Evolutionary conservation across 35 echinoderm and acorn worm genomes (phyloP), one percentile per base, ranked within the genome.

Genomic region (Chiridota heheva): DNA sequence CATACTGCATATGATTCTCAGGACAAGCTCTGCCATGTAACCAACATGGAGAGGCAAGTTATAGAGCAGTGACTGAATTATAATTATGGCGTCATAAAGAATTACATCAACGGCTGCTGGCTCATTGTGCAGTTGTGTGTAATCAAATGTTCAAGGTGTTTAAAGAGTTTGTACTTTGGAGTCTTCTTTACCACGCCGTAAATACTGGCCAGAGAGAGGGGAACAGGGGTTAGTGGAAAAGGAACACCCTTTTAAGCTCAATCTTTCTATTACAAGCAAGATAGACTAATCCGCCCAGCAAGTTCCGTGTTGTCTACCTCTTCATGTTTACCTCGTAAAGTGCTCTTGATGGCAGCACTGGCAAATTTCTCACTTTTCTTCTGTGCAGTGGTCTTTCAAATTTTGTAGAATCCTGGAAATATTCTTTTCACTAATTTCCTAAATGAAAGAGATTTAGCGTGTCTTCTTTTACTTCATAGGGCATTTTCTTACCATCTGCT

Each of bases 211-310:
- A 69, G 65, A 69, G 65, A 69, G 65, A 69, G 65, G 4, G 65
- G 65, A 30, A 69, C 65, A 69, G 65, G 65, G 7, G 65, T 69
- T 7, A 69, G 65, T 15, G 65, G 65, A 69, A 69, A 69, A 69
- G 65, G 65, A 69, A 69, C 65, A 69, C 16, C 65, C 38, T 69
- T 69, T 69, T 20, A 5, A 69, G 27, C 18, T 69, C 65, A 69
- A 69, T 30, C 28, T 69, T 69, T 36, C 65, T 69, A 20, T 25
- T 69, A 30, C 65, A 69, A 32, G 65, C 65, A 69, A 60, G 57
- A 60, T 60, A 69, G 4, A 69, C 65, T 69, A 69, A 69, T 69
- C 36, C 38, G 35, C 65, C 65, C 22, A 69, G 27, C 65, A 69
- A 69, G 65, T 69, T 35, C 29, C 5, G 28, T 34, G 28, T 69